A percentile compares a stretch with the other conserved stretches of the same genome.
Evolutionary conservation across 2,113 vertebrate genomes (phyloP).

Genomic region (Hylia prasina): DNA sequence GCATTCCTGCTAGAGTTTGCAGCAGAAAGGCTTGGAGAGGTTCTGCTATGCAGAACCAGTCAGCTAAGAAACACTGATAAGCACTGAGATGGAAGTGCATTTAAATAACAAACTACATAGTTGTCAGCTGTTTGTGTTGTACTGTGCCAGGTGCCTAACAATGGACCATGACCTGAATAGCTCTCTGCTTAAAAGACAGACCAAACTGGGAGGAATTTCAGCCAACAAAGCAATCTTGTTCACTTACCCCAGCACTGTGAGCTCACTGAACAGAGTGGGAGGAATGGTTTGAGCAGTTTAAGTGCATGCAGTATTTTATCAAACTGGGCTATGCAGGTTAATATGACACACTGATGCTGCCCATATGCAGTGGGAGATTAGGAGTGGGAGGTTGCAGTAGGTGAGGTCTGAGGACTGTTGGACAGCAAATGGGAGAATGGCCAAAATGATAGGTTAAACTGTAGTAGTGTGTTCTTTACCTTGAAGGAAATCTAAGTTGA

Average conservation of each 20-base stretch:
- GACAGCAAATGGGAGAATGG: neutral
- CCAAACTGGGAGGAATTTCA: neutral
- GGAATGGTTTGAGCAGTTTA: neutral
- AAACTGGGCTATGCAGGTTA: neutral
- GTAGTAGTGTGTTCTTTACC: neutral
- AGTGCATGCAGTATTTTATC: neutral
- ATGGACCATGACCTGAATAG: neutral
- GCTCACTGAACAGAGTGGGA: neutral
- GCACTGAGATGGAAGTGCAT: neutral
- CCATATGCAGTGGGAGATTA: neutral
- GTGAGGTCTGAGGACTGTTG: neutral
- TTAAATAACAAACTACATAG: neutral
- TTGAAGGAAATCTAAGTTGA: neutral
- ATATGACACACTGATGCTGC: neutral
- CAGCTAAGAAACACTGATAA: neutral
- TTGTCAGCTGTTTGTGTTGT: neutral
- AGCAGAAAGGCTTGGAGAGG: neutral
- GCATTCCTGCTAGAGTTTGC: neutral
- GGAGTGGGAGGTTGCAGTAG: neutral
- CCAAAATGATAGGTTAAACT: neutral
- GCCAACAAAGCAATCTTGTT: neutral
- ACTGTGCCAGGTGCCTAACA: neutral
- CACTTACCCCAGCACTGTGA: neutral
- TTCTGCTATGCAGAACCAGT: neutral
- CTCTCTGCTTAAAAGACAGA: neutral